Evolutionary conservation across 2,888 invertebrate species (phyloP).

Genomic region (Abscondita cerata): DNA sequence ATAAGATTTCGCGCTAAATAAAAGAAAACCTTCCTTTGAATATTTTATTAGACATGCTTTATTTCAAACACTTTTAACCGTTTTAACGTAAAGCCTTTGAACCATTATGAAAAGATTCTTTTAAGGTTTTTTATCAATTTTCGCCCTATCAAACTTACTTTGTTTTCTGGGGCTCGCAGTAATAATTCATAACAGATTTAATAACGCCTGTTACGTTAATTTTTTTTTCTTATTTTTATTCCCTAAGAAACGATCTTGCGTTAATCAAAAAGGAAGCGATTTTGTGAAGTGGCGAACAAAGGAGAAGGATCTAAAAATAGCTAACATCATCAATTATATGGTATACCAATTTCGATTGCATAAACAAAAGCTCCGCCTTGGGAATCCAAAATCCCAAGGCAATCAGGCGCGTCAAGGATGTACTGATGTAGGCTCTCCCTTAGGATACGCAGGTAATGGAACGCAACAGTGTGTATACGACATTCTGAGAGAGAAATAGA

Average conservation of each 20-base stretch:
- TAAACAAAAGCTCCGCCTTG: conserved; percentile 44
- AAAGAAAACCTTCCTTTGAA: conserved; percentile 50
- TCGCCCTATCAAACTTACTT: background rate
- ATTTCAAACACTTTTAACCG: conserved; percentile 51
- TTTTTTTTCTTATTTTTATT: conserved; percentile 6
- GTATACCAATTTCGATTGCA: conserved; percentile 42
- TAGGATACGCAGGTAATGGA: conserved; percentile 47
- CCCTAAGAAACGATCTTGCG: background rate
- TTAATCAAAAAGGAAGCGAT: conserved; percentile 22
- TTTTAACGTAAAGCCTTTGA: conserved; percentile 45
- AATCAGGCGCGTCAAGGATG: conserved; percentile 51
- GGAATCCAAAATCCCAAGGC: conserved; percentile 50
- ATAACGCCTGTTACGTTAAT: background rate
- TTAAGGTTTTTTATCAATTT: conserved; percentile 16
- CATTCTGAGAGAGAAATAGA: conserved; percentile 26
- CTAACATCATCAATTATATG: conserved; percentile 41
- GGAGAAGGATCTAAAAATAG: conserved; percentile 36
- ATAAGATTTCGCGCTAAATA: conserved; percentile 50
- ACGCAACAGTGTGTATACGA: conserved; percentile 45
- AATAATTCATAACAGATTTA: conserved; percentile 4
- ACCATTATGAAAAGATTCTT: conserved; percentile 30
- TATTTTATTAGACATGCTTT: conserved; percentile 52
- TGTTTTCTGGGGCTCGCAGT: background rate
- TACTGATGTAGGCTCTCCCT: conserved; percentile 47
- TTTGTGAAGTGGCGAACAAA: conserved; percentile 27